Evolutionary conservation across 2,888 invertebrate genomes (phyloP), one percentile per base, ranked within the genome.

Genomic region (Emmelina monodactyla): DNA sequence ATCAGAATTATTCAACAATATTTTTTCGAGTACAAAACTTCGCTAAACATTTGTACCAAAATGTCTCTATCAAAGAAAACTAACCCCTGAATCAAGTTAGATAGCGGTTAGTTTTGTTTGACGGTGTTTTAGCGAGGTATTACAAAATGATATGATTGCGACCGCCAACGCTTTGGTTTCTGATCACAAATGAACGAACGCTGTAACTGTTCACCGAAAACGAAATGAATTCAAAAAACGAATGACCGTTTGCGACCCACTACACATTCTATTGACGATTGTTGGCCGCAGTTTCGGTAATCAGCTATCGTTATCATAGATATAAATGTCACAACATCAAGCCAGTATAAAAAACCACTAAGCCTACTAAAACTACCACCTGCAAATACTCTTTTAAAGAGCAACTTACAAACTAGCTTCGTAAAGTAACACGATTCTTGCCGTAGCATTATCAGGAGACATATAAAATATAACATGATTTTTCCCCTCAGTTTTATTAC

Each of bases 341-440:
- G 80, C 81, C 69, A 62, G 80, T 81, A 80, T 80, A 81, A 81
- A 69, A 81, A 81, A 78, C n/a, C 79, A 76, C 78, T 81, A 81
- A 80, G 80, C 80, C 71, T 80, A 78, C 67, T 71, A 76, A 68
- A 69, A 64, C 76, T 78, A 78, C 78, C 78, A 72, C 73, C 73
- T 78, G 72, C 72, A 66, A 72, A 75, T 67, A 71, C 80, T 78
- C 80, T 81, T 81, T 79, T 65, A 63, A 78, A 80, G 80, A 80
- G 80, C 58, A 62, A 71, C 79, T 79, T 80, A 80, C 62, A 53
- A 40, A 49, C 73, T 78, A 78, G 42, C 45, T 67, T 73, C 75
- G 75, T 76, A 71, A 71, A 72, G 55, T 76, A 78, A 78, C 69
- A 68, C 65, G 55, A 56, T 55, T 49, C 59, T 57, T 62, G 58